These are phyloP conservation scores for Brachionus sp. DNA, from an alignment of 1,140 invertebrate genomes.

Conservation along the genomic window DNA sequence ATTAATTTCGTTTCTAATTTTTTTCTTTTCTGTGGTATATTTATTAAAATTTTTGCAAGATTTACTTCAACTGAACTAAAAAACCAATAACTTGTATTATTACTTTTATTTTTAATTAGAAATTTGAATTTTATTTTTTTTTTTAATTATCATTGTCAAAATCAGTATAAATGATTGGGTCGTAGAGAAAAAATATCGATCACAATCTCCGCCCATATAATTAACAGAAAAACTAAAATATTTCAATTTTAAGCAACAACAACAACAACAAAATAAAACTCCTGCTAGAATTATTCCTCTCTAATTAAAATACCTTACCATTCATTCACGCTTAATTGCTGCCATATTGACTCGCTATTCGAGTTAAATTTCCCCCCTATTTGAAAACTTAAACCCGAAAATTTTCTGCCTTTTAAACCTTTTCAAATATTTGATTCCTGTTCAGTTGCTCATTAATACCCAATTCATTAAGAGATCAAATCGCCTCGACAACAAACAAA, in stretches of 20 bases:
- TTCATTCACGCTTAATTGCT: constrained; percentile 18
- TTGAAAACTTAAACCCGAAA: background rate
- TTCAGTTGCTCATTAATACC: background rate
- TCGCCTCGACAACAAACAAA: background rate
- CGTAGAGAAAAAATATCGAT: background rate
- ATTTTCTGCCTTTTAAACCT: background rate
- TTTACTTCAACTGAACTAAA: constrained; percentile 33
- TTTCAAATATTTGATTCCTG: background rate
- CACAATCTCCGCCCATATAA: background rate
- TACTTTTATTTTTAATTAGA: constrained; percentile 11
- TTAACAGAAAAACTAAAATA: background rate
- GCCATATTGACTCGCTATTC: background rate
- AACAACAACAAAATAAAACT: background rate
- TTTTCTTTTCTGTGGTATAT: no score
- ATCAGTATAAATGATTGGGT: background rate
- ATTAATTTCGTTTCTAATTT: background rate
- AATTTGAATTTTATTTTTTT: background rate
- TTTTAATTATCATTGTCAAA: constrained; percentile 32
- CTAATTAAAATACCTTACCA: constrained; percentile 30
- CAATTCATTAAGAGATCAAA: background rate
- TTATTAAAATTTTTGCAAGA: background rate
- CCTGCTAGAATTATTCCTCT: constrained; percentile 1
- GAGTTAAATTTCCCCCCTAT: background rate
- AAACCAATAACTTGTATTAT: constrained; percentile 27
- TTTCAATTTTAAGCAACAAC: background rate